Evolutionary conservation across 2,113 vertebrate species (phyloP).

Genomic region (Alexandromys fortis): DNA sequence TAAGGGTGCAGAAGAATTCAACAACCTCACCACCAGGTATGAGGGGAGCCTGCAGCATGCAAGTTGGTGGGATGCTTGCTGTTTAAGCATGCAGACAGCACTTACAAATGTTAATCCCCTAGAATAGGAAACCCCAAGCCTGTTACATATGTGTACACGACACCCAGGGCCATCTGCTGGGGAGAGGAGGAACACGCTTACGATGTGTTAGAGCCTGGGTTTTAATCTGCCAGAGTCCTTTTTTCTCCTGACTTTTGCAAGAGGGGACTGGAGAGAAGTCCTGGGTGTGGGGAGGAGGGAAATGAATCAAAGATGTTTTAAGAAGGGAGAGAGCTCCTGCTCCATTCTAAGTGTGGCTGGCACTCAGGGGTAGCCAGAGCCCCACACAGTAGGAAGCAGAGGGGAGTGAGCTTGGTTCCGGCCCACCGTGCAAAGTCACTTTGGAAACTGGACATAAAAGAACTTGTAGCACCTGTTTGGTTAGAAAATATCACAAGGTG

Average conservation of each 20-base stretch:
- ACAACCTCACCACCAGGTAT: neutral
- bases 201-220: neutral
- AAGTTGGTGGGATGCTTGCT: neutral
- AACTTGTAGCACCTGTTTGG: neutral
- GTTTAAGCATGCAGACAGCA: neutral
- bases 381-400: neutral
- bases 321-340: too few species aligned
- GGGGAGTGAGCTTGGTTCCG: neutral
- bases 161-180: neutral
- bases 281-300: too few species aligned
- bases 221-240: neutral
- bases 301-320: neutral
- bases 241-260: neutral
- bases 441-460: neutral
- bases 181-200: neutral
- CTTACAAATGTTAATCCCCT: neutral
- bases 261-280: neutral
- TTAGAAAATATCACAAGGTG: neutral
- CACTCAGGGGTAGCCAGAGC: neutral
- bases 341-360: too few species aligned
- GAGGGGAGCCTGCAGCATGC: neutral
- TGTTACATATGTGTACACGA: fast-evolving
- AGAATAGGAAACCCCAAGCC: too few species aligned
- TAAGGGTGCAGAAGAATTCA: neutral
- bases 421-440: neutral